A percentile compares a stretch with the other conserved stretches of the same genome.
Conservation (phyloP, 2,113 vertebrate genomes). For the Strix uralensis region DNA sequence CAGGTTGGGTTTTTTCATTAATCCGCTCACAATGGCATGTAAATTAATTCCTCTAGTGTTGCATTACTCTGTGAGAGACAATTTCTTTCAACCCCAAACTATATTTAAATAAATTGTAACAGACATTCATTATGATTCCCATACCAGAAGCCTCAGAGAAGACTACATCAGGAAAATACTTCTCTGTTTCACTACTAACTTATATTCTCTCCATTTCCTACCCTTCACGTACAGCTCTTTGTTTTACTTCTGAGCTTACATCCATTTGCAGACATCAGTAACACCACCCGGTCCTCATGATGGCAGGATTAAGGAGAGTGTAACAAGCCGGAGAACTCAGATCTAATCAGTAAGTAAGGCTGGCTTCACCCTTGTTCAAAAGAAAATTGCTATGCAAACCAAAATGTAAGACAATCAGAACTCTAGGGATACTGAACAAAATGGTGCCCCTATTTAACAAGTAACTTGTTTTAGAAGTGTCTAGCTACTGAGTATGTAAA, state of each 20-base stretch:
- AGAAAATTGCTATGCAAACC: background rate
- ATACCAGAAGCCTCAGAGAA: background rate
- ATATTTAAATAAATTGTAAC: background rate
- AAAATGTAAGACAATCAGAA: background rate
- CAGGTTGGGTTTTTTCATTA: background rate
- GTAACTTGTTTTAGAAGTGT: background rate
- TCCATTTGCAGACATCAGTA: background rate
- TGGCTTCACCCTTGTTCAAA: background rate
- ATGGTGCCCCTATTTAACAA: background rate
- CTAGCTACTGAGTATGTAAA: background rate
- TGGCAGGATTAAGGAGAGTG: background rate
- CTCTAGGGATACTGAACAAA: background rate
- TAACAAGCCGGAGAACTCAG: background rate
- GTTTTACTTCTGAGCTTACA: background rate
- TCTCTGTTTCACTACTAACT: background rate
- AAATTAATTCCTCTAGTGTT: background rate
- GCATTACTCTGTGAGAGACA: background rate
- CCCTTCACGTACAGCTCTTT: background rate
- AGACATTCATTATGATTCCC: background rate
- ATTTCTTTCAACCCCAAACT: background rate
- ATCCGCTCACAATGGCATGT: background rate
- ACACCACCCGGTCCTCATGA: accelerated
- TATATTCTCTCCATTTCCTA: background rate
- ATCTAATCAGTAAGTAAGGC: background rate
- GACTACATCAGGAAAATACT: background rate